Base-by-base conservation (phyloP, 2,113 vertebrate genomes). In the Corvus cornix region DNA sequence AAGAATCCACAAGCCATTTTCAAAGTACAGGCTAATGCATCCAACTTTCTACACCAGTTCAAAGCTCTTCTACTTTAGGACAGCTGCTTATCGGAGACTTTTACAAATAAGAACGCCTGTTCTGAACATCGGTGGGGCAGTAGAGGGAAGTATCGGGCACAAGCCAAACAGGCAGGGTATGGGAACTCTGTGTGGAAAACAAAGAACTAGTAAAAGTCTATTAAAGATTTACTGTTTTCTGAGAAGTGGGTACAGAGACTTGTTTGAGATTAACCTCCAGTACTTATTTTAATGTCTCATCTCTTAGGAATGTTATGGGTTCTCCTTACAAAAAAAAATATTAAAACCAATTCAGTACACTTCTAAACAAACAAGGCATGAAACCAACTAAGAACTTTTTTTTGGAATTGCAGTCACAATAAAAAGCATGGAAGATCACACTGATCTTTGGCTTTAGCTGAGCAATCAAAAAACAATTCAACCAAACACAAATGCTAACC, bases 401-500 rank as follows among this genome's bases (percentile, higher is more conserved):
- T 87, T 52, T 33, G 3, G 43, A 37, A 93, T 5, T 1, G 0
- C 27, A 74, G 51, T 69, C 51, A 41, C 30, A 88, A 16, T 23
- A 62, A 46, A 67, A 92, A 78, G n/a, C 58, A 48, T 23, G 43
- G 24, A 51, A 82, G 86, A 64, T 41, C 44, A 89, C 24, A 75
- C 3, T 22, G 43, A 60, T 68, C 49, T 78, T 58, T 70, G 28
- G 11, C 70, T 94, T 78, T 35, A 90, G 18, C 58, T 74, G 15
- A 70, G 69, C 76, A 95, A n/a, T 51, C 43, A 39, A 94, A 95
- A 87, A 84, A 72, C 26, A 92, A 35, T 39, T 78, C 33, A 72
- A 84, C 11, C 35, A 66, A 82, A 81, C 91, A 56, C 30, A 96
- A 95, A 93, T 37, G 75, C 84, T 88, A 93, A 95, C 63, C 51